Evolutionary conservation across 2,888 invertebrate genomes (phyloP).

Genomic region (Aphidoletes aphidimyza): DNA sequence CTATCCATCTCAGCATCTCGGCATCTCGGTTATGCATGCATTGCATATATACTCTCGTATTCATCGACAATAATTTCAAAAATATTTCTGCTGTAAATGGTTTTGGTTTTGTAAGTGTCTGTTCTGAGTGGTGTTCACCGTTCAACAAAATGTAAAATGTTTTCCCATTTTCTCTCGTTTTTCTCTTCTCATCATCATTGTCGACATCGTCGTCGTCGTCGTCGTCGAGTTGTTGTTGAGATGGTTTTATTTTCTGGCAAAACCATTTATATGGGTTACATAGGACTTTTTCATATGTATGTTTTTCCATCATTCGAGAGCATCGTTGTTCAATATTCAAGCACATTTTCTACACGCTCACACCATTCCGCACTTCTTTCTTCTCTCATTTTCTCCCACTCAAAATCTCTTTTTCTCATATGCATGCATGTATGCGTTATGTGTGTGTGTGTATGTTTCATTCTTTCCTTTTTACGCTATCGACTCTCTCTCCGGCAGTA

Average conservation of each 20-base stretch:
- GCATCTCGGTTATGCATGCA: too few relatives aligned
- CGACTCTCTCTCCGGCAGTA: too few relatives aligned
- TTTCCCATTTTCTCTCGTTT: not conserved
- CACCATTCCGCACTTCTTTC: too few relatives aligned
- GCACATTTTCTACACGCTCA: not conserved
- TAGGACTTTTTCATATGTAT: slow-evolving; percentile 42
- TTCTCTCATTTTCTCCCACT: too few relatives aligned
- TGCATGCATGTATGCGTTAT: not conserved
- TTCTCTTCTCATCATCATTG: too few relatives aligned
- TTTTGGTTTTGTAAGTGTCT: slow-evolving; percentile 11
- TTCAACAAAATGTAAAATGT: slow-evolving; percentile 11
- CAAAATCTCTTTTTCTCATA: not conserved
- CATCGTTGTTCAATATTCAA: slow-evolving; percentile 41
- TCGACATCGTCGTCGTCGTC: too few relatives aligned
- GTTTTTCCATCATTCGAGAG: slow-evolving; percentile 44
- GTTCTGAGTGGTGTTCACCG: slow-evolving; percentile 31
- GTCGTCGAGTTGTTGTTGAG: not conserved
- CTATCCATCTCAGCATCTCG: not conserved
- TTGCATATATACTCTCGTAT: not conserved
- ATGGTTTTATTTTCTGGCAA: slow-evolving; percentile 37
- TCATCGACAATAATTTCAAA: slow-evolving; percentile 27
- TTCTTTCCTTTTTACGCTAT: too few relatives aligned
- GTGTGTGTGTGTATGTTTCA: too few relatives aligned
- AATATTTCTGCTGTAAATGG: slow-evolving; percentile 7
- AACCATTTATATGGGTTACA: slow-evolving; percentile 45